Conservation (phyloP, 2,113 vertebrate genomes). For the Mustela nigripes region DNA sequence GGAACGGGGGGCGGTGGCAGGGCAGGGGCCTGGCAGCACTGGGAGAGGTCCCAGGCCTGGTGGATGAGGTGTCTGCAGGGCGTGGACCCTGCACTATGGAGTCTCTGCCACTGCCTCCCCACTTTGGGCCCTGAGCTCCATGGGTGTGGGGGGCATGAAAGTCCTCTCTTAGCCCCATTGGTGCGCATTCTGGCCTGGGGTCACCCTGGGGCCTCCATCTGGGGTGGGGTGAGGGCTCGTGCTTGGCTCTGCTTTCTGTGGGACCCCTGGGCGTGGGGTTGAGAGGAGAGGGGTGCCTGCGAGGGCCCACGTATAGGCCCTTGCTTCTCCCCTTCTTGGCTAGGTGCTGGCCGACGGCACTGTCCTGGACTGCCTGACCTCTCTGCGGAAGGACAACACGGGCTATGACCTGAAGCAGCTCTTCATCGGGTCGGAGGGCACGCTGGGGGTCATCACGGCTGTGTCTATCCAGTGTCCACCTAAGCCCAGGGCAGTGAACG, state of each 20-base stretch:
- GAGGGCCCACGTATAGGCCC: background rate
- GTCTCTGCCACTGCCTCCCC: background rate
- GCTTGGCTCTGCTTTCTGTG: background rate
- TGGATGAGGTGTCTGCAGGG: too few relatives aligned
- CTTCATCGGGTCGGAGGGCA: constrained; percentile 97
- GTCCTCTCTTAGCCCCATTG: background rate
- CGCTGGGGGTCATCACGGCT: constrained; percentile 94
- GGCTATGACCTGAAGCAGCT: constrained; percentile 99
- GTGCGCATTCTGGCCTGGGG: background rate
- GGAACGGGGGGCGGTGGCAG: too few relatives aligned
- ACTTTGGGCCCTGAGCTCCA: background rate
- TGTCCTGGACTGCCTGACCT: constrained; percentile 91
- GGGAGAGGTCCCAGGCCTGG: too few relatives aligned
- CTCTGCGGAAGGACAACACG: constrained; percentile 96
- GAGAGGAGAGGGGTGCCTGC: background rate
- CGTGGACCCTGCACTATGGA: too few relatives aligned
- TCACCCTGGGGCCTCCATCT: background rate
- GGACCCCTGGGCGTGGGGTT: background rate
- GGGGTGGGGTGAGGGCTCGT: background rate
- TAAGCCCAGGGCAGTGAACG: constrained; percentile 93
- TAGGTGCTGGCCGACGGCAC: constrained; percentile 95
- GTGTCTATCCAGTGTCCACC: constrained; percentile 95
- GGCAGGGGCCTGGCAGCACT: too few relatives aligned
- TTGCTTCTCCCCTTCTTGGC: background rate
- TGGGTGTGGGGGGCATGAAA: background rate